Evolutionary conservation across 1,140 invertebrate genomes (phyloP).

Genomic region (Orussus abietinus): DNA sequence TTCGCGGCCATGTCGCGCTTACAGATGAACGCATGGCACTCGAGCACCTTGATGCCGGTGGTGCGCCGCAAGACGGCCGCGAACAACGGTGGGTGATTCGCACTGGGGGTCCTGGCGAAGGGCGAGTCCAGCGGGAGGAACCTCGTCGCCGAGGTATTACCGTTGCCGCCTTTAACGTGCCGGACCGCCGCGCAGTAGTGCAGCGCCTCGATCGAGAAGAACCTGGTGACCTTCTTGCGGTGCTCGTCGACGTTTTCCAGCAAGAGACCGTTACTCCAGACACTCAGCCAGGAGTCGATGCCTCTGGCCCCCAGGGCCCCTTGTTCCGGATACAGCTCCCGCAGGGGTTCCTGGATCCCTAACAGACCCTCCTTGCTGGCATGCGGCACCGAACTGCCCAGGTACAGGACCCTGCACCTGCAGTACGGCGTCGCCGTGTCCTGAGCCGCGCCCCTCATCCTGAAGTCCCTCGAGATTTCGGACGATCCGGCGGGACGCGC

Average conservation of each 20-base stretch:
- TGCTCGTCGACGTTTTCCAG: slow-evolving; percentile 96
- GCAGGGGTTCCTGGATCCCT: slow-evolving; percentile 95
- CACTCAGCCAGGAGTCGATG: slow-evolving; percentile 95
- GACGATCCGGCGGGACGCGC: too few species aligned
- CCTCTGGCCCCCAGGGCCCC: slow-evolving; percentile 81
- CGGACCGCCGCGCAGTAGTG: slow-evolving; percentile 97
- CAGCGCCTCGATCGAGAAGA: slow-evolving; percentile 94
- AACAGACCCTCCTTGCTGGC: slow-evolving; percentile 96
- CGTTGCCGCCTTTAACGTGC: slow-evolving; percentile 66
- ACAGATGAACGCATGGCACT: slow-evolving; percentile 99
- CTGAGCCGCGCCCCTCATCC: slow-evolving; percentile 47
- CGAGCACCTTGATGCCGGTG: slow-evolving; percentile 96
- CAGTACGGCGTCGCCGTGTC: slow-evolving; percentile 80
- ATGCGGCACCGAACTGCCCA: slow-evolving; percentile 95
- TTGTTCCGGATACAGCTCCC: slow-evolving; percentile 92
- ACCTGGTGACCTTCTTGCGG: slow-evolving; percentile 88
- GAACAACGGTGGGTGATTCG: slow-evolving; percentile 93
- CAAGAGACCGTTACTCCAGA: slow-evolving; percentile 94
- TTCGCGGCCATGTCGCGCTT: slow-evolving; percentile 93
- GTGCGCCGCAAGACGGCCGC: slow-evolving; percentile 92
- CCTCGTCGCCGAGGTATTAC: slow-evolving; percentile 63
- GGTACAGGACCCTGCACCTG: slow-evolving; percentile 94
- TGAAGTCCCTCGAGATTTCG: too few species aligned
- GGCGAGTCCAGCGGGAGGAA: slow-evolving; percentile 96
- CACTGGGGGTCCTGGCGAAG: slow-evolving; percentile 83